Evolutionary conservation across 2,888 invertebrate species (phyloP), one percentile per base, ranked within the genome.

Genomic region (Xestia c-nigrum): DNA sequence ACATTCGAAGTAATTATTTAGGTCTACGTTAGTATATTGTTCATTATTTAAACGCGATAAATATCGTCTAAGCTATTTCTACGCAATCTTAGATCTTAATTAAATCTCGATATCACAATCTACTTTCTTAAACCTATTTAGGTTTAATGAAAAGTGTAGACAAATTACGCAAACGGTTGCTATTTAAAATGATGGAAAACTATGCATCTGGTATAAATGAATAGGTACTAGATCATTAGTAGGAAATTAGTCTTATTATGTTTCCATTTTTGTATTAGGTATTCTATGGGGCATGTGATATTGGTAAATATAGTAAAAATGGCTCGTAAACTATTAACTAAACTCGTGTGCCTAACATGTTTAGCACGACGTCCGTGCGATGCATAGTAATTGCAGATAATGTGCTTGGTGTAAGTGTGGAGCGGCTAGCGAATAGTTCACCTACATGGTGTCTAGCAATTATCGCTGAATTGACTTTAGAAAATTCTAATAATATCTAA

Each of bases 321-420:
- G 55, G 70, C 74, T 87, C 80, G 65, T 88, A 87, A 86, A 87
- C 77, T 85, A 84, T 88, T 76, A 88, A 88, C 87, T 86, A 87
- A 89, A 89, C 88, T 84, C 82, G 76, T 89, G 84, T 83, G 83
- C 78, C 81, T 87, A 89, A 89, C 89, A 84, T 86, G 87, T 85
- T 88, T 87, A 87, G 89, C 83, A 86, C 86, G 76, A 77, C 79
- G 73, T 74, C 83, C 86, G 86, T 85, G 89, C 84, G 83, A 88
- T 89, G 91, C 90, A 90, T 92, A 84, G 86, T 90, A 89, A 91
- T 90, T 84, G 88, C 78, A 78, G 80, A 80, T 87, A 90, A 89
- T 73, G 59, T 38, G 81, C 24, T 24, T 81, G 89, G 87, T 67
- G 43, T 73, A 89, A 87, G 78, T 59, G 12, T 80, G 21, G 40